Evolutionary conservation across 2,888 invertebrate species (phyloP).

Genomic region (Epistrophella euchroma): DNA sequence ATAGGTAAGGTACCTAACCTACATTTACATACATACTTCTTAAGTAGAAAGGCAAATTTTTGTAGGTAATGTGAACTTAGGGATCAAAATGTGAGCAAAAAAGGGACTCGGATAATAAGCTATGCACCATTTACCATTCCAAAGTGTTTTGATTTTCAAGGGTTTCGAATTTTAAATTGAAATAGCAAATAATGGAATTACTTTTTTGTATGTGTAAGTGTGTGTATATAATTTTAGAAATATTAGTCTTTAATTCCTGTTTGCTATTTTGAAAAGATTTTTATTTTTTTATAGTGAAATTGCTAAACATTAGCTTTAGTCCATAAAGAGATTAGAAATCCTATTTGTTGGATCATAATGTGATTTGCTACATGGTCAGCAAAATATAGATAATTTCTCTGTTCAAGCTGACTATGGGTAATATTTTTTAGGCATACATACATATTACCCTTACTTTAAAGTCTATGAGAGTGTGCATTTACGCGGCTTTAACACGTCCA

Average conservation of each 20-base stretch:
- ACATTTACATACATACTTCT: not conserved
- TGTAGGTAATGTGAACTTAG: slow-evolving; percentile 11
- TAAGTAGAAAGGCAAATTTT: slow-evolving; percentile 35
- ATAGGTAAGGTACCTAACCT: slow-evolving; percentile 13
- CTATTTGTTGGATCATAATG: no score
- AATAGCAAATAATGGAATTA: slow-evolving; percentile 8
- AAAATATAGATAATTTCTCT: no score
- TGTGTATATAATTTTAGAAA: not conserved
- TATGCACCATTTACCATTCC: slow-evolving; percentile 4
- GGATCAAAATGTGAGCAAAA: slow-evolving; percentile 35
- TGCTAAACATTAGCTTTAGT: not conserved
- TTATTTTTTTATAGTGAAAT: not conserved
- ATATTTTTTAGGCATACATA: no score
- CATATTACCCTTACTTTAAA: no score
- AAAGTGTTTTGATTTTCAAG: slow-evolving; percentile 19
- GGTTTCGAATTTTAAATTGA: slow-evolving; percentile 22
- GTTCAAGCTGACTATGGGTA: no score
- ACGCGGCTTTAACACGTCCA: no score
- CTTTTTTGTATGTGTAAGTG: no score
- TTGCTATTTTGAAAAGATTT: not conserved
- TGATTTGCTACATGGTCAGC: no score
- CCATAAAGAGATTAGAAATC: not conserved
- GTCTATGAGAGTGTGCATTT: no score
- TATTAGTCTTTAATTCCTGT: not conserved
- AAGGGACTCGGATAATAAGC: slow-evolving; percentile 12